Evolutionary conservation across 2,888 invertebrate species (phyloP), one percentile per base, ranked within the genome.

Genomic region (Hylaea fasciaria): DNA sequence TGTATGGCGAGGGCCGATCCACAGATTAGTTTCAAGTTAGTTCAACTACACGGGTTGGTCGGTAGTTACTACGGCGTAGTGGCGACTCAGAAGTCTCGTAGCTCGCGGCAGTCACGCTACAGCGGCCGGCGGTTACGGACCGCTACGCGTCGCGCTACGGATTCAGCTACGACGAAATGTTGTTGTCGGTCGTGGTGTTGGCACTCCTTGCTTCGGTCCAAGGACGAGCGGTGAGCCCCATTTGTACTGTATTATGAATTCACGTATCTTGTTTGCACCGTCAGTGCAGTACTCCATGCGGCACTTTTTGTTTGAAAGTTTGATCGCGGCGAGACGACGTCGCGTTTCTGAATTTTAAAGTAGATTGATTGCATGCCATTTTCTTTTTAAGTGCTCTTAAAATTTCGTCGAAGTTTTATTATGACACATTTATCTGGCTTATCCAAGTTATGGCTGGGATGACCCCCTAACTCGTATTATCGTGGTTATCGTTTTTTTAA

Each of bases 221-320:
- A 87, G 90, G 91, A 86, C 90, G 91, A 73, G 91, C 91, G 87
- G 91, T 92, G 86, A 89, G 90, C 74, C 77, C 74, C 65, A 79
- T 71, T 78, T 80, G 73, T 69, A 63, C 69, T 59, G 3, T 53
- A 53, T 44, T 58, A 48, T 37, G 37, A 53, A 53, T 14, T 48
- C 40, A 41, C 12, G 65, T 71, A 66, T 57, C 64, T 69, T 72
- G 71, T 45, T 64, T 62, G 49, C 59, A 17, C 60, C 45, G 32
- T 12, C 59, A 62, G 64, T 51, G 61, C 55, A 50, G 52, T 40
- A 62, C 69, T 55, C 55, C 52, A 66, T 70, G 57, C 62, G 63
- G 47, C 58, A 71, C 44, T 57, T 47, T 71, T 69, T 60, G 39
- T 68, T 70, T 55, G 28, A 64, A 76, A 74, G 69, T 74, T 77